These are phyloP conservation scores for Scleropages formosus DNA, from an alignment of 2,797 vertebrate genomes.

Conservation along the genomic window DNA sequence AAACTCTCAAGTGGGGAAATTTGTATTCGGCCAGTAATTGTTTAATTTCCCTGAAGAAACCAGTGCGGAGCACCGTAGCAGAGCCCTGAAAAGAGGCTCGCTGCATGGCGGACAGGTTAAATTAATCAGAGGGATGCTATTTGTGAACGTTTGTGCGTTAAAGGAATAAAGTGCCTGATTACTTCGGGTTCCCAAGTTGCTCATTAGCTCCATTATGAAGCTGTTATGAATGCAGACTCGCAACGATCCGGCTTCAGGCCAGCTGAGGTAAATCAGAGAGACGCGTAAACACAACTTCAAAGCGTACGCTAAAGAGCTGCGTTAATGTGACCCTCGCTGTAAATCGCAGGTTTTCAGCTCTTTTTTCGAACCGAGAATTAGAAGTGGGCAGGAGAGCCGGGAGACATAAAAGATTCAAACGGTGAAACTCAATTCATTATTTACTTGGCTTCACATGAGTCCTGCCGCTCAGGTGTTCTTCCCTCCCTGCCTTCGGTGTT, in stretches of 20 bases:
- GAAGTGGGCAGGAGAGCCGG: background rate
- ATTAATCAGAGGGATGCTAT: constrained; percentile 67
- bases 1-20: constrained; percentile 38
- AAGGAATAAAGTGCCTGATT: constrained; percentile 64
- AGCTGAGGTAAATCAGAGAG: constrained; percentile 42
- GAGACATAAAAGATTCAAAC: background rate
- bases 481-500: background rate
- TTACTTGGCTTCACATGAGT: constrained; percentile 3
- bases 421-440: constrained; percentile 15
- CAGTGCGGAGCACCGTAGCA: constrained; percentile 46
- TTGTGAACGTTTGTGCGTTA: constrained; percentile 66
- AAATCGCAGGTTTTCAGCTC: constrained; percentile 19
- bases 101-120: constrained; percentile 55
- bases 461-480: background rate
- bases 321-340: constrained; percentile 34
- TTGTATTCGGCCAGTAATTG: constrained; percentile 54
- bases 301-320: constrained; percentile 39
- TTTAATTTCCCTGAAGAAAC: constrained; percentile 55
- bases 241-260: constrained; percentile 43
- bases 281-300: constrained; percentile 49
- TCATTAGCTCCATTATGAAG: constrained; percentile 63
- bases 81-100: constrained; percentile 51
- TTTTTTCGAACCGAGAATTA: constrained; percentile 6
- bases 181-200: constrained; percentile 60
- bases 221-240: constrained; percentile 58